Base-by-base conservation (phyloP, 2,113 vertebrate genomes). In the Engraulis encrasicolus region DNA sequence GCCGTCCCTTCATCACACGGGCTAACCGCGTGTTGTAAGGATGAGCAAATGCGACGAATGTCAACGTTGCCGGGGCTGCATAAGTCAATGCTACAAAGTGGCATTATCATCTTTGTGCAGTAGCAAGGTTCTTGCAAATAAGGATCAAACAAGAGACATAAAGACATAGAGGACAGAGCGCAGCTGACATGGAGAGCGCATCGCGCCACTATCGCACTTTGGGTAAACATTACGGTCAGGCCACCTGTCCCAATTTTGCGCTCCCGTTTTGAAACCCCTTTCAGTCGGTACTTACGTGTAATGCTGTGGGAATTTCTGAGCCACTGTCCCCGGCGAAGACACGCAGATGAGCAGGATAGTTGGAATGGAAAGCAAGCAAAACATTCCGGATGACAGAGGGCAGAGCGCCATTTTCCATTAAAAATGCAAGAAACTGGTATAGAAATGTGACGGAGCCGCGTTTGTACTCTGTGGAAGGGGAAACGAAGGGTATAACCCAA, bases 371-470 rank as follows among this genome's bases (percentile, higher is more conserved):
- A 96, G 91, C 83, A 96, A 91, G 93, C 93, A 94, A 91, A 95
- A 93, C 82, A 96, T 84, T 93, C 96, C 94, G 93, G 91, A 94
- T 93, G 95, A 95, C 95, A 93, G 95, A 90, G 95, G 93, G 94
- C 94, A 94, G 94, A 96, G 94, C 97, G 96, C 96, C 97, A 98
- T 98, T 95, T 97, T 94, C 96, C 96, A 96, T 97, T 92, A 96
- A 97, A 95, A 95, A 96, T 93, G 95, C 94, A 95, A 93, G 89
- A 94, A 95, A 93, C 92, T 90, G 91, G 84, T 90, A 91, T 90
- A 91, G 93, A 94, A 90, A 91, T 89, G 86, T 90, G 87, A 90
- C 89, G 90, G 88, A 58, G 38, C n/a, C 11, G 83, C 36, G 61
- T 78, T 37, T 91, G 87, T 89, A 82, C 84, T 92, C 85, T 89